A percentile compares a stretch with the other conserved stretches of the same genome.
Conservation (phyloP, 2,113 vertebrate genomes). For the Sylvia atricapilla region DNA sequence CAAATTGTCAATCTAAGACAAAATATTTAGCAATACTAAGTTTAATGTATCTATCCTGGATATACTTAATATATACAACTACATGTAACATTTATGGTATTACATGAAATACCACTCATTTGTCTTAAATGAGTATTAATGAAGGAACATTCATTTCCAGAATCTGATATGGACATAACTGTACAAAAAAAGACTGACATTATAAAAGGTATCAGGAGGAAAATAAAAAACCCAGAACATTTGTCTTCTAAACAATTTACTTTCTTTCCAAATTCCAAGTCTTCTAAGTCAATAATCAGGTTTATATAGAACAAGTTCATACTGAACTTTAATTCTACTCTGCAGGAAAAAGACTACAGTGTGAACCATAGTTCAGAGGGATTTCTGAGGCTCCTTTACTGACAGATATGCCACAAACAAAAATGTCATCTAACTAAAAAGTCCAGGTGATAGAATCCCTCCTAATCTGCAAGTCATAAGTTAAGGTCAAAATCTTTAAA, state of each 20-base stretch:
- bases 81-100: neutral
- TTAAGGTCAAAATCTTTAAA: neutral
- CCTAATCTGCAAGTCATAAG: neutral
- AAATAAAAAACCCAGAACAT: fast-evolving
- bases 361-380: neutral
- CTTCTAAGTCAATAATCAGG: neutral
- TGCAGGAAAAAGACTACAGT: neutral
- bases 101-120: neutral
- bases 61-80: neutral
- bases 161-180: neutral
- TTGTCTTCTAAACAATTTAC: neutral
- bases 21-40: neutral
- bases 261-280: neutral
- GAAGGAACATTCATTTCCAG: neutral
- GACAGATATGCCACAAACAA: neutral
- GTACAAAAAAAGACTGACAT: neutral
- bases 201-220: neutral
- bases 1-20: neutral
- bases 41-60: neutral
- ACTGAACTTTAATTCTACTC: neutral
- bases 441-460: neutral
- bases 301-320: neutral
- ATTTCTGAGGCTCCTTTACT: neutral
- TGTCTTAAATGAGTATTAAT: neutral
- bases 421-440: neutral